A percentile compares a stretch with the other conserved stretches of the same genome.
These are phyloP conservation scores for Monomorium pharaonis DNA, from an alignment of 1,140 invertebrate genomes.

Conservation along the genomic window DNA sequence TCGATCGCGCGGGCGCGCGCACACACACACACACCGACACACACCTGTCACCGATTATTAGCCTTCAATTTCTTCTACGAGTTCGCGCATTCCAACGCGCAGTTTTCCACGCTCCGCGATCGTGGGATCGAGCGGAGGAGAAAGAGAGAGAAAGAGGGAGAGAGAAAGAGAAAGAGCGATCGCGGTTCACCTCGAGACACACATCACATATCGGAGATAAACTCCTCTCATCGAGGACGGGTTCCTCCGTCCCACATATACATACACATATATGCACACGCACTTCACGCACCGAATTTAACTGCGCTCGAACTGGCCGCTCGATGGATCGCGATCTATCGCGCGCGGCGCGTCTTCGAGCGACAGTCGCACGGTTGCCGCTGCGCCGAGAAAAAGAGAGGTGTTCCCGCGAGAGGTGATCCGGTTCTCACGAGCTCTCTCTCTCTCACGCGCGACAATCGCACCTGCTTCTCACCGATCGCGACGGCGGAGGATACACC, in stretches of 20 bases:
- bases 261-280: background rate
- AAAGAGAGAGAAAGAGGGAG: too few relatives aligned
- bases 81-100: slow-evolving; percentile 8
- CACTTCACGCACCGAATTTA: background rate
- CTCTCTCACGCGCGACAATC: background rate
- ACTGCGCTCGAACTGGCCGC: background rate
- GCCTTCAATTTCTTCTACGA: background rate
- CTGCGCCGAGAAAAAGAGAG: slow-evolving; percentile 33
- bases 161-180: background rate
- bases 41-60: slow-evolving; percentile 15
- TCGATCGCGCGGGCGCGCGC: background rate
- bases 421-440: background rate
- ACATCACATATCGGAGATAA: background rate
- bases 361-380: slow-evolving; percentile 10
- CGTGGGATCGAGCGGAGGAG: too few relatives aligned
- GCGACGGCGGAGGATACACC: background rate
- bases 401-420: slow-evolving; percentile 2
- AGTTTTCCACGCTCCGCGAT: background rate
- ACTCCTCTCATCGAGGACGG: background rate
- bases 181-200: background rate
- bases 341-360: background rate
- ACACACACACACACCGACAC: too few relatives aligned
- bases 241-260: background rate
- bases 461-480: background rate
- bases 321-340: background rate